Evolutionary conservation across 1,140 invertebrate genomes (phyloP).

Genomic region (Euglossa dilemma): DNA sequence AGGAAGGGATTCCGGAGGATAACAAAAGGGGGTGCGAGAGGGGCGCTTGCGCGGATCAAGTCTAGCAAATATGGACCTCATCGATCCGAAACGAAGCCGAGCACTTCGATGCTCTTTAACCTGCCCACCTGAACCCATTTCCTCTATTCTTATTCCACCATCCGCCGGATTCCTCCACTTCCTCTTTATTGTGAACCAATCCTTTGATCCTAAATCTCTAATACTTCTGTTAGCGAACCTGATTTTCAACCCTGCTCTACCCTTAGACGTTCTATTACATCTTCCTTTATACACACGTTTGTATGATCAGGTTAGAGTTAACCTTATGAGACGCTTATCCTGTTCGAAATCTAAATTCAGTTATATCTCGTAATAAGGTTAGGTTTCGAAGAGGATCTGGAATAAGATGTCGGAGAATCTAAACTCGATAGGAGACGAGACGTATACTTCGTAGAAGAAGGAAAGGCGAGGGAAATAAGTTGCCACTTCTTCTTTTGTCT

Average conservation of each 20-base stretch:
- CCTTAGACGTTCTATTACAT: background rate
- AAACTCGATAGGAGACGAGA: no score
- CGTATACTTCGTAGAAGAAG: background rate
- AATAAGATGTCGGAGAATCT: no score
- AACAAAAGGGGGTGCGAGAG: slow-evolving; percentile 60
- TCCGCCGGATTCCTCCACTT: background rate
- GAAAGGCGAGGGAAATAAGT: background rate
- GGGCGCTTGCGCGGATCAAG: slow-evolving; percentile 63
- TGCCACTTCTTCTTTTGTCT: slow-evolving; percentile 11
- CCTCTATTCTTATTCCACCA: background rate
- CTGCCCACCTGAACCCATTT: slow-evolving; percentile 51
- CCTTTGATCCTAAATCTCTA: background rate
- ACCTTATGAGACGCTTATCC: background rate
- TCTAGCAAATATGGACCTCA: slow-evolving; percentile 68
- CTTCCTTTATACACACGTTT: background rate
- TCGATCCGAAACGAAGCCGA: slow-evolving; percentile 63
- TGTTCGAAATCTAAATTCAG: no score
- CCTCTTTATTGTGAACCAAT: background rate
- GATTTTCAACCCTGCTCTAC: background rate
- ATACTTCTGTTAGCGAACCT: background rate
- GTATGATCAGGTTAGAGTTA: background rate
- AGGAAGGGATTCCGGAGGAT: slow-evolving; percentile 27
- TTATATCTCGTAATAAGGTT: no score
- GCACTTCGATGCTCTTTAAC: slow-evolving; percentile 58
- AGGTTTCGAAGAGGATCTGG: no score